Percentiles rank a stretch among this genome's conserved stretches.
phyloP scores from a whole-genome alignment of 2,113 vertebrate genomes.

The Ptychochromis oligacanthus region DNA sequence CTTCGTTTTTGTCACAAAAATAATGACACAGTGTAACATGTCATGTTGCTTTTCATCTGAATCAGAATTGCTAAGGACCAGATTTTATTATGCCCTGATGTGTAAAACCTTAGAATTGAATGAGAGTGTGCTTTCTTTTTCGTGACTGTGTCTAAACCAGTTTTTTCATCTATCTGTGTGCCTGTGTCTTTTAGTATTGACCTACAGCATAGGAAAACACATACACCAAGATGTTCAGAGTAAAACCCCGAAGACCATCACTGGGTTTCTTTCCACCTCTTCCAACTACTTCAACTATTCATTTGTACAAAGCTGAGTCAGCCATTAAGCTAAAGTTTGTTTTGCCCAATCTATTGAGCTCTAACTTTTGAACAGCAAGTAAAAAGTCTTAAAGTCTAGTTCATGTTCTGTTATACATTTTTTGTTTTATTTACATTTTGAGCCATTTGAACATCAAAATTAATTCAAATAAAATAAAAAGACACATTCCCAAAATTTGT shows the following conservation, averaged over 20 bases:
- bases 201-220: background rate
- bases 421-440: constrained; percentile 73
- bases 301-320: background rate
- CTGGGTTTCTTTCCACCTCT: background rate
- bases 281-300: background rate
- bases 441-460: constrained; percentile 56
- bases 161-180: background rate
- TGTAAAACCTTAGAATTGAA: background rate
- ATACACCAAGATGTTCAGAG: no score
- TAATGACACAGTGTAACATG: background rate
- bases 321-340: background rate
- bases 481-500: constrained; percentile 65
- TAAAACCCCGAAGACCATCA: rapidly evolving
- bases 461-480: constrained; percentile 62
- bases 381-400: background rate
- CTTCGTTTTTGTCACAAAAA: background rate
- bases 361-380: background rate
- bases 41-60: background rate
- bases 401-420: constrained; percentile 37
- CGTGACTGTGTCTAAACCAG: background rate
- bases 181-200: background rate
- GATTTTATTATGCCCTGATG: background rate
- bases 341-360: no score
- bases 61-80: background rate
- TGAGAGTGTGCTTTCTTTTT: background rate